Conservation (phyloP, 1,140 invertebrate species). For the Meloidogyne floridensis region DNA sequence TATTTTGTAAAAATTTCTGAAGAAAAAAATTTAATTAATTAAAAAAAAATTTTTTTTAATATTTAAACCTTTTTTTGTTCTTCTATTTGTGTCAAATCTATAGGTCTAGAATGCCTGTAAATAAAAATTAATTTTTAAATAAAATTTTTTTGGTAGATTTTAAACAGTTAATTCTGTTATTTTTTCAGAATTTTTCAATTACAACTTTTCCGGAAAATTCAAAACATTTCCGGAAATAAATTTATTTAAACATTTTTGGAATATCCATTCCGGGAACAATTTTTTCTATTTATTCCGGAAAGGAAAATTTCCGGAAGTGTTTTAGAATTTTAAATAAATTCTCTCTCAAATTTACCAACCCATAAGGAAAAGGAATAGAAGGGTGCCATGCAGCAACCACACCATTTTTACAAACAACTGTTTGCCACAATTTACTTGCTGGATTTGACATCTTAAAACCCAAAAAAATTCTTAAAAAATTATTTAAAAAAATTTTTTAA, state of each 20-base stretch:
- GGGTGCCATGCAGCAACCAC: conserved; percentile 85
- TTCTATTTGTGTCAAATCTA: not conserved
- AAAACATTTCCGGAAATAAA: no score
- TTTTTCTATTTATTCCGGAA: no score
- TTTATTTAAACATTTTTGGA: no score
- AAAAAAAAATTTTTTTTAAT: not conserved
- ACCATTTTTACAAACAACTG: conserved; percentile 36
- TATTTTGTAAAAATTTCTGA: not conserved
- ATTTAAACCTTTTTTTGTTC: not conserved
- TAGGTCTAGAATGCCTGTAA: not conserved
- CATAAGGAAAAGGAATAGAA: conserved; percentile 79
- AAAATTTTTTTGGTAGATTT: no score
- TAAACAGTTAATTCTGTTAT: no score
- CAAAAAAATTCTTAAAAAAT: not conserved
- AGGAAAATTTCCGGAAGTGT: no score
- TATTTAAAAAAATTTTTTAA: not conserved
- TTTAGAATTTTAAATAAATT: no score
- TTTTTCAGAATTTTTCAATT: no score
- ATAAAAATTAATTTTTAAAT: not conserved
- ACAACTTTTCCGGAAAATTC: no score
- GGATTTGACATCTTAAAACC: not conserved
- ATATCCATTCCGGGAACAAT: no score
- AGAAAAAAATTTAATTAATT: not conserved
- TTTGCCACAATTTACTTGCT: conserved; percentile 33
- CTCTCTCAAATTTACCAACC: conserved; percentile 66